A percentile compares a stretch with the other conserved stretches of the same genome.
phyloP scores from a whole-genome alignment of 2,888 invertebrate species.

The Conchocele bisecta region DNA sequence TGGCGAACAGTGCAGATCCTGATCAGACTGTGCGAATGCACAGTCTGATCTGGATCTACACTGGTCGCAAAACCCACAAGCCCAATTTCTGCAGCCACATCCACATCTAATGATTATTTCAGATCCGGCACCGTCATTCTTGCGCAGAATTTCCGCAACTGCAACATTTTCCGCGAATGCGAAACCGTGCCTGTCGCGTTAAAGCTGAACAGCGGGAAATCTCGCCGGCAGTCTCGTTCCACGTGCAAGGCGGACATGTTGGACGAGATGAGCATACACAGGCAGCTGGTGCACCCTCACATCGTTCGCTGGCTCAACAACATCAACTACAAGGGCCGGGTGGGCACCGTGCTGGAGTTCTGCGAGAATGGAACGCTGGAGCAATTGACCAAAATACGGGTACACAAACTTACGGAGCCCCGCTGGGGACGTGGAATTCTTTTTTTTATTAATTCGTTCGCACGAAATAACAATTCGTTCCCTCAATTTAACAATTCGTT shows the following conservation, averaged over 20 bases:
- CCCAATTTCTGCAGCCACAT: too few relatives aligned
- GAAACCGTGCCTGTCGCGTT: constrained; percentile 72
- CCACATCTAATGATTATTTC: too few relatives aligned
- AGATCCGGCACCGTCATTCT: constrained; percentile 71
- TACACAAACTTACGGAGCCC: too few relatives aligned
- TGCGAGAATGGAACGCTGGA: constrained; percentile 76
- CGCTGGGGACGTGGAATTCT: too few relatives aligned
- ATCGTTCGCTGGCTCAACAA: constrained; percentile 70
- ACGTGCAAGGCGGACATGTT: constrained; percentile 58
- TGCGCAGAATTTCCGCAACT: constrained; percentile 69
- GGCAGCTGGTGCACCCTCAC: constrained; percentile 70
- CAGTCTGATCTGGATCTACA: too few relatives aligned
- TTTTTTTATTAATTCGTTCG: too few relatives aligned
- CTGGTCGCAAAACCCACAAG: too few relatives aligned
- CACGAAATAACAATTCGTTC: too few relatives aligned
- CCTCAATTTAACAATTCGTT: too few relatives aligned
- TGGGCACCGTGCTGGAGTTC: constrained; percentile 75
- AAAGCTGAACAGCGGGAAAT: constrained; percentile 71
- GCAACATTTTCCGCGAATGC: constrained; percentile 55
- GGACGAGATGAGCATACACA: constrained; percentile 74
- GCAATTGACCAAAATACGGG: constrained; percentile 65
- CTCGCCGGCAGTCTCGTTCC: constrained; percentile 50
- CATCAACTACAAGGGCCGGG: constrained; percentile 66
- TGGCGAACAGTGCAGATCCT: too few relatives aligned
- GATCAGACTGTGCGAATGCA: too few relatives aligned